Conservation (phyloP, 2,113 vertebrate species). For the Nibea coibor region DNA sequence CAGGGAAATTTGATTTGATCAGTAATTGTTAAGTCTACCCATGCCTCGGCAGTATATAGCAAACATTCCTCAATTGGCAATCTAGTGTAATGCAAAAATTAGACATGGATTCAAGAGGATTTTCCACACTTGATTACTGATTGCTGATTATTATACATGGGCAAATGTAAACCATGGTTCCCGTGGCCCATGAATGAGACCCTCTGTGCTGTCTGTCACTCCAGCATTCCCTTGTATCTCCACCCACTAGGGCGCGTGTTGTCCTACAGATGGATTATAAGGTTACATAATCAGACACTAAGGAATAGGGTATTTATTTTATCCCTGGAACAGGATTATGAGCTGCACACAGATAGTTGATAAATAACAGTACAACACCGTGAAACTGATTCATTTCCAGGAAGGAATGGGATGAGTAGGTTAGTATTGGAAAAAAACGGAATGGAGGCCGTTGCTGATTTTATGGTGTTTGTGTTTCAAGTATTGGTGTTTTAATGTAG, state of each 20-base stretch:
- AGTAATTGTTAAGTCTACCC: not conserved
- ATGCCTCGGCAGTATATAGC: not conserved
- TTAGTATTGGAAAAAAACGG: not conserved
- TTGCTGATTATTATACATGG: not conserved
- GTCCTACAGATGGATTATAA: slow-evolving; percentile 72
- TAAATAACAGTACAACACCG: slow-evolving; percentile 24
- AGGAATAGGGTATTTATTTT: slow-evolving; percentile 72
- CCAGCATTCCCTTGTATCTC: slow-evolving; percentile 1
- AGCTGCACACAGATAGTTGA: slow-evolving; percentile 37
- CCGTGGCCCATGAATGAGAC: slow-evolving; percentile 17
- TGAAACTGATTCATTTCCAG: not conserved
- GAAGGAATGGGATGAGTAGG: not conserved
- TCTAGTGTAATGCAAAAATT: not conserved
- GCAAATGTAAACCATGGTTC: not conserved
- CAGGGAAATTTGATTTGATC: slow-evolving; percentile 25
- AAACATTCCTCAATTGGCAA: not conserved
- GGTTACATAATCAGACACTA: slow-evolving; percentile 69
- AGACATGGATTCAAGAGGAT: not conserved
- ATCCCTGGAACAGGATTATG: slow-evolving; percentile 67
- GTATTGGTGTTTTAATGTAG: not conserved
- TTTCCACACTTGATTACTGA: not conserved
- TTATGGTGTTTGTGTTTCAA: not conserved
- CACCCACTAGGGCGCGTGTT: slow-evolving; percentile 10
- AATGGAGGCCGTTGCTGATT: not conserved
- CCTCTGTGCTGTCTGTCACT: slow-evolving; percentile 4